phyloP scores from a whole-genome alignment of 2,888 invertebrate species.

The Apeira syringaria region DNA sequence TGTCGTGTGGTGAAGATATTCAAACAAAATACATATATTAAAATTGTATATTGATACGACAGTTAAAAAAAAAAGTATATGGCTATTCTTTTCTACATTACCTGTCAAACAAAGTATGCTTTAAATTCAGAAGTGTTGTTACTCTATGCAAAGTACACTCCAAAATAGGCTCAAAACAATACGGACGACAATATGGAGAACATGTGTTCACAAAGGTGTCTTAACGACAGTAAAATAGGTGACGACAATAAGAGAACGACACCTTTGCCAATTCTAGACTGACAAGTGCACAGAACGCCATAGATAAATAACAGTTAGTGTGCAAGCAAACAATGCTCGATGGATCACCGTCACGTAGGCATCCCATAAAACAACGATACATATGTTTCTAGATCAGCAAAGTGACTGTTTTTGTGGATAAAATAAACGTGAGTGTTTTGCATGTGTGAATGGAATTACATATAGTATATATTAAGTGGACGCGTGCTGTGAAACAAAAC shows the following conservation, averaged over 20 bases:
- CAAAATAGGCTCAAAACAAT: slow-evolving; percentile 9
- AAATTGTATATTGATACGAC: too few species aligned
- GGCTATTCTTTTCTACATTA: too few species aligned
- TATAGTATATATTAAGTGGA: too few species aligned
- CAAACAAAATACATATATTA: too few species aligned
- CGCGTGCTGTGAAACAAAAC: too few species aligned
- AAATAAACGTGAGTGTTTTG: slow-evolving; percentile 7
- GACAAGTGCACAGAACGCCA: neutral
- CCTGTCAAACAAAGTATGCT: neutral
- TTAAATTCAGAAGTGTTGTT: slow-evolving; percentile 10
- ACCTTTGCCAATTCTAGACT: slow-evolving; percentile 44
- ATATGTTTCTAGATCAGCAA: slow-evolving; percentile 25
- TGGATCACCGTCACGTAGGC: slow-evolving; percentile 46
- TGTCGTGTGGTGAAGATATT: too few species aligned
- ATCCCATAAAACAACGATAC: slow-evolving; percentile 28
- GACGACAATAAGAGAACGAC: slow-evolving; percentile 26
- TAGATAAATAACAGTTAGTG: neutral
- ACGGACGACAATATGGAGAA: slow-evolving; percentile 19
- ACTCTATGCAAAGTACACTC: slow-evolving; percentile 9
- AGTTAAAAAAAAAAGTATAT: too few species aligned
- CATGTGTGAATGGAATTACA: neutral
- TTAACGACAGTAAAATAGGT: slow-evolving; percentile 38
- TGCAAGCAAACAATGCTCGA: slow-evolving; percentile 42
- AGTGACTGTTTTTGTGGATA: slow-evolving; percentile 9
- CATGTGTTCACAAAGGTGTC: slow-evolving; percentile 14